Base-by-base conservation (phyloP, 2,113 vertebrate species). In the Caranx melampygus region DNA sequence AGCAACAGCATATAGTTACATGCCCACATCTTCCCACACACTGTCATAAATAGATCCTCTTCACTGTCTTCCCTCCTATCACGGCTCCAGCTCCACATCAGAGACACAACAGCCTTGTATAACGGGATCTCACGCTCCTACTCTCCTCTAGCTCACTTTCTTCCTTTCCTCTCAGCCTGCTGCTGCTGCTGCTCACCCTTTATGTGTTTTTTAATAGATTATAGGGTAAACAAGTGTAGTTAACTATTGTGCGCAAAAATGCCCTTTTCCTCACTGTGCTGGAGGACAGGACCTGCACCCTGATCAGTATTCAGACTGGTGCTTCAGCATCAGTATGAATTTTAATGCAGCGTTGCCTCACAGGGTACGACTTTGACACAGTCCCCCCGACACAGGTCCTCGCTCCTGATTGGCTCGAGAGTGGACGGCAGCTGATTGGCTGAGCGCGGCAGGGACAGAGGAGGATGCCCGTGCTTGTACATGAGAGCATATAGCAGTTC, bases 1-100 rank as follows among this genome's bases (percentile, higher is more conserved):
- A 90, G 88, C 65, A 72, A 42, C 70, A 72, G 86, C 81, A 81
- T 83, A 87, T 47, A 65, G 69, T 85, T 72, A 34, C 84, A 74
- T 88, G 90, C 87, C 90, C 86, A 90, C 87, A 79, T 84, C 81
- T 84, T 80, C 92, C 89, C 88, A 86, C 91, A 72, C 67, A 52
- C 49, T 1, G 67, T 85, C 87, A 91, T 60, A 92, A 92, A 91
- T 92, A 89, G 88, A 90, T 60, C 85, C 71, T 84, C 68, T 75
- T 91, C 73, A 61, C 58, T 83, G 82, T 75, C 64, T 76, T 55
- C 35, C 81, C 58, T 82, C 62, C 70, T 67, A 84, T 90, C 73
- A 71, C 69, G 78, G 87, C 85, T 91, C 44, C 83, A 82, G 82
- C 86, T 74, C 40, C 83, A 88, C 79, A 89, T 87, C 85, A 87